A percentile compares a stretch with the other conserved stretches of the same genome.
Conservation (phyloP, 2,888 invertebrate genomes). For the Caenorhabditis becei region DNA sequence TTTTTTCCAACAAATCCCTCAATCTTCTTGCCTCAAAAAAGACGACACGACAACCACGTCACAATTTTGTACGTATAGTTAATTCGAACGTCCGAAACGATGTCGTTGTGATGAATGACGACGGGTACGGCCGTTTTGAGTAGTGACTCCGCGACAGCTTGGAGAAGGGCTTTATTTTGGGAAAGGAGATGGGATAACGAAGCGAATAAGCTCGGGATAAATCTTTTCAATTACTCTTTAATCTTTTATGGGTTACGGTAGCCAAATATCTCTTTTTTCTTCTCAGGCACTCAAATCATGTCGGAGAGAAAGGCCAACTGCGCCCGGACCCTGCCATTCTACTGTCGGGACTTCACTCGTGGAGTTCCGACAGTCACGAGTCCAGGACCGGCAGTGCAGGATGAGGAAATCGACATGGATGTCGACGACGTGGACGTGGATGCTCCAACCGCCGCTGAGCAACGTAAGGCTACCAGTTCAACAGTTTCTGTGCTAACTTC, state of each 20-base stretch:
- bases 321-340: background rate
- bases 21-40: background rate
- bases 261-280: too few species aligned
- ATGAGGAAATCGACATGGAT: background rate
- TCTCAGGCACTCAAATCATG: too few species aligned
- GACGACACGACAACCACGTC: background rate
- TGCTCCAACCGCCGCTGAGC: background rate
- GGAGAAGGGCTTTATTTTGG: too few species aligned
- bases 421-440: background rate
- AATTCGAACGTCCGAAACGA: too few species aligned
- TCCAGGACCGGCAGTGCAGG: background rate
- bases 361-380: background rate
- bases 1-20: background rate
- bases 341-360: background rate
- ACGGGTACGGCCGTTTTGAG: too few species aligned
- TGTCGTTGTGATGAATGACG: too few species aligned
- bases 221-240: too few species aligned
- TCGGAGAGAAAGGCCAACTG: background rate
- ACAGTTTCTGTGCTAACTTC: background rate
- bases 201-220: too few species aligned
- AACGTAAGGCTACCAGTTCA: background rate
- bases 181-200: too few species aligned
- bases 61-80: too few species aligned
- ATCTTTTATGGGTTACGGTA: too few species aligned
- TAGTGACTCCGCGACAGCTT: too few species aligned